Evolutionary conservation across 2,113 vertebrate genomes (phyloP), one percentile per base, ranked within the genome.

Genomic region (Corythoichthys intestinalis): DNA sequence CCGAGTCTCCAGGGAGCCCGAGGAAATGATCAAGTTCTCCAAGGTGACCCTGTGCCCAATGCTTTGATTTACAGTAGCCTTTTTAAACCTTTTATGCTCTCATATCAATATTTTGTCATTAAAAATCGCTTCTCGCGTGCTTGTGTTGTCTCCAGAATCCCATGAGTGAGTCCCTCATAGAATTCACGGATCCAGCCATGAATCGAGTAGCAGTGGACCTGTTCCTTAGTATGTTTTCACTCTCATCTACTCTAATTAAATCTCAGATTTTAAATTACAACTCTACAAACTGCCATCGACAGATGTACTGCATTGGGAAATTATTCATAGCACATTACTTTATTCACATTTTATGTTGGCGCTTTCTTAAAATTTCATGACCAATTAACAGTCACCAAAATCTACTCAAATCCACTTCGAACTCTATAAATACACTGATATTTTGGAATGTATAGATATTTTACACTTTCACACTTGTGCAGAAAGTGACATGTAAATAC

Each of bases 161-260:
- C 1, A 93, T 98, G 64, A 94, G 93, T 39, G 94, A 96, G 75
- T 99, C 96, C 0, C 94, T 99, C 80, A 98, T 98, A 0, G 94
- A 98, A 71, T 95, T 98, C 44, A 91, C 90, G 0, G 94, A 98
- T 70, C 76, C 86, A 72, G 87, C 86, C 73, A 89, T 95, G 90
- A 96, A 93, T 92, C 94, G 93, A 90, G 86, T 94, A 54, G 94
- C 97, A 1, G 71, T 91, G 0, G 96, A 98, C 77, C 90, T 95
- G 72, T 99, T 97, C 89, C 87, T 95, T 82, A 93, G 97, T 98
- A 83, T 84, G 92, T 80, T 48, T 67, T 59, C 41, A 69, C 39
- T 37, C 38, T 13, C 50, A 58, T 73, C 35, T 64, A 10, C 54
- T 73, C 35, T 66, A 54, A 65, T 73, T 64, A 66, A 66, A 60